These are phyloP conservation scores for Elachura formosa DNA, from an alignment of 2,113 vertebrate species.

Conservation along the genomic window DNA sequence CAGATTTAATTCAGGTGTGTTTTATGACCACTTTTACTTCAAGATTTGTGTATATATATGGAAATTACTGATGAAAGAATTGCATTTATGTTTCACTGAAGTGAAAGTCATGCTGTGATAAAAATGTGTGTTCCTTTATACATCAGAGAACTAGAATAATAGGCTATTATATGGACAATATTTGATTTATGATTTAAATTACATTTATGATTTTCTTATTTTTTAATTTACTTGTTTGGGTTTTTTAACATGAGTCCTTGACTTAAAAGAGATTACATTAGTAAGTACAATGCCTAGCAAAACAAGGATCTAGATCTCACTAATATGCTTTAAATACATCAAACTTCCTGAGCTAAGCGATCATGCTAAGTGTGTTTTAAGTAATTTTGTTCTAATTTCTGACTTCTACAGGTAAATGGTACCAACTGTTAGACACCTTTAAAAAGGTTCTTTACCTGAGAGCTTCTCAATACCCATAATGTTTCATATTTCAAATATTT, in stretches of 20 bases:
- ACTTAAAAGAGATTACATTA: neutral
- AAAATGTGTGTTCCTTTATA: constrained; percentile 34
- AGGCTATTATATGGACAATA: neutral
- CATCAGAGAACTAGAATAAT: constrained; percentile 47
- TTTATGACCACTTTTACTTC: constrained; percentile 5
- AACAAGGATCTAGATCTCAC: neutral
- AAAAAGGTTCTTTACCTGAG: neutral
- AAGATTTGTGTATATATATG: neutral
- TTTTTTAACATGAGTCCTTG: neutral
- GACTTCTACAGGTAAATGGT: neutral
- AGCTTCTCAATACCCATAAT: neutral
- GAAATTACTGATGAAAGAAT: constrained; percentile 44
- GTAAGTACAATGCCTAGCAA: neutral
- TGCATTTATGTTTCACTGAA: neutral
- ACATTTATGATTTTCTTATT: constrained; percentile 2
- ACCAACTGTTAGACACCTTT: neutral
- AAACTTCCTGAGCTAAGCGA: neutral
- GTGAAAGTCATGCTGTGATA: constrained; percentile 32
- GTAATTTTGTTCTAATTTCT: neutral
- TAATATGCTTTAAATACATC: neutral
- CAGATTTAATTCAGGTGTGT: neutral
- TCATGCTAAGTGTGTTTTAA: neutral
- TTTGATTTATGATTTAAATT: neutral
- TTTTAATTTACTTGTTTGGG: neutral
- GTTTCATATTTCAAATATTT: neutral